Base-by-base conservation (phyloP, 2,113 vertebrate genomes). In the Paedocypris sp. region DNA sequence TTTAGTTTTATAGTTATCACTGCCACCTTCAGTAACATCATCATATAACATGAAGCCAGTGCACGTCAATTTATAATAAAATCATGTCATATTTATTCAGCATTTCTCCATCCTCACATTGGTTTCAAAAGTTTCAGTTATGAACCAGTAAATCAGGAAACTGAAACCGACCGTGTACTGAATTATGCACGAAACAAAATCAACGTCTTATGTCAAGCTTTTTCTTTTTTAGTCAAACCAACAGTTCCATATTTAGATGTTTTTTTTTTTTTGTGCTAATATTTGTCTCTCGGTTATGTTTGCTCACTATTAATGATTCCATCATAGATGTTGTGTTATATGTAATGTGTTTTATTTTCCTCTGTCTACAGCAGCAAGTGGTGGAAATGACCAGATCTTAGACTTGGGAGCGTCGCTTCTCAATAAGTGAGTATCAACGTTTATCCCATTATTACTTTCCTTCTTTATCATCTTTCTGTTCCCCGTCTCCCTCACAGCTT, bases 331-430 rank as follows among this genome's bases (percentile, higher is more conserved):
- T 25, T 11, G 20, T 62, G 8, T 6, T 6, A 15, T 13, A 16
- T 10, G 11, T 5, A 5, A 9, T 36, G 22, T 33, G 4, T 31
- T 60, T 10, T 28, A 13, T 15, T 35, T 8, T 52, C 18, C 9
- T 12, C 13, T 33, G n/a, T 54, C 42, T 80, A 19, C 65, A 3
- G 72, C 70, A 19, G 11, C 59, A 87, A 77, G 72, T 25, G 73
- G 10, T 43, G 25, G 8, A 32, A 68, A 4, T 45, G 83, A 86
- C 9, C 73, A 79, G 20, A 64, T 84, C 13, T 11, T 85, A 48
- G 80, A 83, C 63, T 41, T 83, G 1, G 83, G 83, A 62, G 1
- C 63, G 5, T 47, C 64, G 19, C 73, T 87, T 58, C 70, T 87
- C 22, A 75, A 77, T 31, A 80, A 87, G 85, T 87, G 53, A 83